Evolutionary conservation across 2,797 vertebrate genomes (phyloP), one percentile per base, ranked within the genome.

Genomic region (Tiaroga cobitis): DNA sequence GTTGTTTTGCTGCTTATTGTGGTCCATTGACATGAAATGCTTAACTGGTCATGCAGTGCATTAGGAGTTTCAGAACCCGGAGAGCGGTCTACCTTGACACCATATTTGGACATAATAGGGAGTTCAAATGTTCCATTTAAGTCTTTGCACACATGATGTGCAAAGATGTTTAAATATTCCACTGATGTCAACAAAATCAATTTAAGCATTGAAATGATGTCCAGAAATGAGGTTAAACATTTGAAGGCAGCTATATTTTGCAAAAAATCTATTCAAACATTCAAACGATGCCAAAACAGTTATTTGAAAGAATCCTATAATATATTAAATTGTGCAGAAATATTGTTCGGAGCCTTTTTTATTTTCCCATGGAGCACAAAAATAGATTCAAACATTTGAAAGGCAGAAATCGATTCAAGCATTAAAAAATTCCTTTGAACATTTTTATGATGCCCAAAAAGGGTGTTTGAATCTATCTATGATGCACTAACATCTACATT

Each of bases 21-120:
- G 65, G 77, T 26, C 32, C 49, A 43, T 77, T 77, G 34, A 26
- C 34, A 70, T 70, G 56, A 84, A 70, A 78, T 51, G 75, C 37
- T 78, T 21, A 46, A 43, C n/a, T n/a, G n/a, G n/a, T 5, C 46
- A 15, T 68, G 46, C 49, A 32, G 61, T 56, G 70, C 15, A 67
- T 5, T 18, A 7, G 34, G 43, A 34, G 43, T 46, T 26, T 78
- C 74, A 70, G 51, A 77, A 75, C 3, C 43, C 21, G 24, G 51
- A 24, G 54, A 32, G 39, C n/a, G 1, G 37, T 54, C 24, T 56
- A 41, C 24, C 49, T 41, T 15, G 59, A 56, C 54, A 54, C 3
- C 34, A 78, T 13, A 63, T 65, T 63, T 29, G 26, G 21, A 15
- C 39, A 70, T 16, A 7, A 8, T 16, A 43, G 24, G 19, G 1